These are phyloP conservation scores for Hydraecia micacea DNA, from an alignment of 2,888 invertebrate species.

Conservation along the genomic window DNA sequence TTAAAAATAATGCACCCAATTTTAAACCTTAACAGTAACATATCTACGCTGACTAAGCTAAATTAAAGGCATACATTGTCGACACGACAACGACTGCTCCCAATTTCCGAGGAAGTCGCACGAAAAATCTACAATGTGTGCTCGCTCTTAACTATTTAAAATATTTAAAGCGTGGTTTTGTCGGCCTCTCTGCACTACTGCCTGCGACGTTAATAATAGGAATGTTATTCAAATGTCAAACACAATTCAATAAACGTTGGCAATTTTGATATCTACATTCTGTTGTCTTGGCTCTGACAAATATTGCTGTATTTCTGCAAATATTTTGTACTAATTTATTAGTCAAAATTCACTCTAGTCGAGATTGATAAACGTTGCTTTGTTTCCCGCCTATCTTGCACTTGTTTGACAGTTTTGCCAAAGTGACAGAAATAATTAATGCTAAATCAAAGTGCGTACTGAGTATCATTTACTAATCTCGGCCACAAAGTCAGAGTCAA, in stretches of 20 bases:
- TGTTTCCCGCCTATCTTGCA: neutral
- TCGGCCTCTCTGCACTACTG: slow-evolving; percentile 17
- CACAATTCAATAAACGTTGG: slow-evolving; percentile 25
- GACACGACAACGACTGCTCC: neutral
- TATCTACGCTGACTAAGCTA: neutral
- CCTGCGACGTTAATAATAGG: slow-evolving; percentile 20
- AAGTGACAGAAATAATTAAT: neutral
- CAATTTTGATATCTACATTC: slow-evolving; percentile 22
- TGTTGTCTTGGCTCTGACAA: neutral
- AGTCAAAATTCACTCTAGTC: neutral
- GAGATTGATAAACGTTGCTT: neutral
- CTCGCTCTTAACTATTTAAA: slow-evolving; percentile 43
- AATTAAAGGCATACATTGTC: slow-evolving; percentile 22
- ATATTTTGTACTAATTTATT: neutral
- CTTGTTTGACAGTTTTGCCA: neutral
- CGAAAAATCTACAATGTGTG: slow-evolving; percentile 29
- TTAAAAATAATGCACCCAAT: neutral
- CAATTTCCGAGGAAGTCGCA: neutral
- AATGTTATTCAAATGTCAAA: slow-evolving; percentile 49
- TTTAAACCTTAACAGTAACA: neutral
- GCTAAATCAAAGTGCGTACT: no score
- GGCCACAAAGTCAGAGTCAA: no score
- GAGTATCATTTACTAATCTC: neutral
- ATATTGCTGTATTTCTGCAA: neutral
- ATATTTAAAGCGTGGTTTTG: slow-evolving; percentile 56